A percentile compares a stretch with the other conserved stretches of the same genome.
Conservation (phyloP, 2,113 vertebrate species). For the Macheiramphus alcinus region DNA sequence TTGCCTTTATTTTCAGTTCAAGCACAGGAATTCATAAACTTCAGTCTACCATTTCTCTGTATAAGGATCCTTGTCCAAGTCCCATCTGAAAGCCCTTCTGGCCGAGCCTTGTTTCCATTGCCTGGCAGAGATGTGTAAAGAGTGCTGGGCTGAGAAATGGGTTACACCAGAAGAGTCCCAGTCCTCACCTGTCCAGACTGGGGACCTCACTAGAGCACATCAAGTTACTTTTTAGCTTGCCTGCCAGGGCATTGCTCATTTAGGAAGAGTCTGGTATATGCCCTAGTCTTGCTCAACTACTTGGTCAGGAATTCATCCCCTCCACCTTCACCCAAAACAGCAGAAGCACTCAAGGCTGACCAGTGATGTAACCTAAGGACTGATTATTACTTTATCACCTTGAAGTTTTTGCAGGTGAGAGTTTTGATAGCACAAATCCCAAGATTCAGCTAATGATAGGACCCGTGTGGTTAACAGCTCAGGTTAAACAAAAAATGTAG, state of each 20-base stretch:
- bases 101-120: background rate
- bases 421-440: background rate
- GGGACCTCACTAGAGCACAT: background rate
- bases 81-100: background rate
- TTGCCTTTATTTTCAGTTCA: background rate
- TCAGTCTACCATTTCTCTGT: background rate
- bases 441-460: background rate
- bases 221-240: background rate
- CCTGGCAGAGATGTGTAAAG: background rate
- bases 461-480: background rate
- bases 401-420: background rate
- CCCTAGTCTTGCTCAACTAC: background rate
- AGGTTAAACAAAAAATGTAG: background rate
- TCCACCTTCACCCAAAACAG: background rate
- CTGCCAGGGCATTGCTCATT: background rate
- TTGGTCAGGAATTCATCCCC: background rate
- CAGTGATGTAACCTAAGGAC: background rate
- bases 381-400: background rate
- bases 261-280: background rate
- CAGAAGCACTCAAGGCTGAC: background rate
- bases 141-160: background rate
- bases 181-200: background rate
- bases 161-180: background rate
- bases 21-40: background rate
- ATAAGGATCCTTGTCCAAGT: background rate